A percentile compares a stretch with the other conserved stretches of the same genome.
phyloP scores from a whole-genome alignment of 2,888 invertebrate species.

The Phyto melanocephala region DNA sequence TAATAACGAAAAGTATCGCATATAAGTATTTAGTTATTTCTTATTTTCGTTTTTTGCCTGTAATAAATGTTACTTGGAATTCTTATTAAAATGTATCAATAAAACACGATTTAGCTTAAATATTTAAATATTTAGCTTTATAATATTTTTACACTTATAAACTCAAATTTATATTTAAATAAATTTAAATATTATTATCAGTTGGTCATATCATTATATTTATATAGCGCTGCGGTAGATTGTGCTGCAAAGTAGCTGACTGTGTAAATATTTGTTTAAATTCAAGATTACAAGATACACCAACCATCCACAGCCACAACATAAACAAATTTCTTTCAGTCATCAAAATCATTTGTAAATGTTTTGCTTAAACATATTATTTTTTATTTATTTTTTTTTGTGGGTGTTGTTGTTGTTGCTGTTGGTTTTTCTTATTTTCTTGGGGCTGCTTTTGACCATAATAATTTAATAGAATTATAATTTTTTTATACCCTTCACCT shows the following conservation, averaged over 20 bases:
- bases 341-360: slow-evolving; percentile 48
- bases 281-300: slow-evolving; percentile 14
- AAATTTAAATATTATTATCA: background rate
- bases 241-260: background rate
- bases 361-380: slow-evolving; percentile 31
- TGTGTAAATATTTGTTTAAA: slow-evolving; percentile 20
- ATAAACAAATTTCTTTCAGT: slow-evolving; percentile 41
- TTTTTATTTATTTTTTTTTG: background rate
- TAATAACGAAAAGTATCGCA: too few relatives aligned
- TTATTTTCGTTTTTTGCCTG: too few relatives aligned
- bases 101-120: too few relatives aligned
- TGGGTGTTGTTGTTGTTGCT: background rate
- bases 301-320: background rate
- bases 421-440: background rate
- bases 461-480: background rate
- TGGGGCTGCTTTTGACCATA: background rate
- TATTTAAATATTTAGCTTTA: too few relatives aligned
- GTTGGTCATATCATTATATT: background rate
- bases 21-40: too few relatives aligned
- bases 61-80: too few relatives aligned
- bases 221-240: slow-evolving; percentile 6
- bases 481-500: too few relatives aligned
- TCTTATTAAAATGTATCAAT: too few relatives aligned
- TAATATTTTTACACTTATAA: too few relatives aligned
- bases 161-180: too few relatives aligned